Percentiles rank a stretch among this genome's conserved stretches.
These are phyloP conservation scores for Bombycilla garrulus DNA, from an alignment of 2,113 vertebrate species.

Conservation along the genomic window DNA sequence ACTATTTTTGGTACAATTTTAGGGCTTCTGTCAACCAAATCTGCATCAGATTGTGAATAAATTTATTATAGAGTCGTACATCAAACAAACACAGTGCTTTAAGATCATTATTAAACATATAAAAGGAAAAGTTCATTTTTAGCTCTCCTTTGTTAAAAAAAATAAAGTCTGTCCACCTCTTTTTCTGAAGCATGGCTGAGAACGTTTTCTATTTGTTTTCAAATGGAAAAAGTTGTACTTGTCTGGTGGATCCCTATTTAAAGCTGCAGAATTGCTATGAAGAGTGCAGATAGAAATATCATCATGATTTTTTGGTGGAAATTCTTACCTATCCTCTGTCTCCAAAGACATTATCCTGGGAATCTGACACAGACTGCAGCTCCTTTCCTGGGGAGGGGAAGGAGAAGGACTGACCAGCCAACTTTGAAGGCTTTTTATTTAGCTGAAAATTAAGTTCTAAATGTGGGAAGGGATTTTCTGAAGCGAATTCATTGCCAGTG, in stretches of 20 bases:
- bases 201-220: neutral
- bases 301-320: neutral
- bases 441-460: neutral
- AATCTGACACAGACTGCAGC: neutral
- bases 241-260: neutral
- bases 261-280: neutral
- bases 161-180: neutral
- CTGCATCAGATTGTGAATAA: neutral
- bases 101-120: neutral
- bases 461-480: neutral
- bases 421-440: neutral
- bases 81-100: neutral
- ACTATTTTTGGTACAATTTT: neutral
- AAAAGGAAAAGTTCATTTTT: neutral
- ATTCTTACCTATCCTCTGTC: neutral
- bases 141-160: neutral
- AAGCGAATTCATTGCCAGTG: neutral
- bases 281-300: neutral
- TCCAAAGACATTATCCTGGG: neutral
- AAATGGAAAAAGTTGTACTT: neutral
- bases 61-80: neutral
- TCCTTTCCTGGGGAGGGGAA: neutral
- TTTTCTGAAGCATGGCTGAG: neutral
- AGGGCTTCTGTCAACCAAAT: neutral
- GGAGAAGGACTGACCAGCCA: neutral